These are phyloP conservation scores for Xiphophorus hellerii DNA, from an alignment of 2,113 vertebrate species.

Conservation along the genomic window DNA sequence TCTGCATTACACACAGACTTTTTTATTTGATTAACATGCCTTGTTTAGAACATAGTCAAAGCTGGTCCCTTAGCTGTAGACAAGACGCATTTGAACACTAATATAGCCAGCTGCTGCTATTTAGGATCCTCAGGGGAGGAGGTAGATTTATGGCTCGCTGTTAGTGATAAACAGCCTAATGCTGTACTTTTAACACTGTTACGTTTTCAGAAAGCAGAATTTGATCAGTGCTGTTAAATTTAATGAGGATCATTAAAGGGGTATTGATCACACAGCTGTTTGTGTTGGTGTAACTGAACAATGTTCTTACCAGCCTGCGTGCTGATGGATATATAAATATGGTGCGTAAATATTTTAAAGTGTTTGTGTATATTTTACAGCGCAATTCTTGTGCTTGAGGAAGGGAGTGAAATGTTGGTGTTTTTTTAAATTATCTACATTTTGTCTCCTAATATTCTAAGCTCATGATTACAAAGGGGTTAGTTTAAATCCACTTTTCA, in stretches of 20 bases:
- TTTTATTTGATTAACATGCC: slow-evolving; percentile 73
- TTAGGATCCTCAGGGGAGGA: slow-evolving; percentile 57
- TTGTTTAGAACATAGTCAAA: slow-evolving; percentile 60
- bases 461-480: not conserved
- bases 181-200: slow-evolving; percentile 29
- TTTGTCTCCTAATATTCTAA: not conserved
- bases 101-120: slow-evolving; percentile 56
- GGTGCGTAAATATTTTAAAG: not conserved
- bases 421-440: not conserved
- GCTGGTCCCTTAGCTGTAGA: slow-evolving; percentile 62
- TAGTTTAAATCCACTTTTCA: not conserved
- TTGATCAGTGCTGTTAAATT: slow-evolving; percentile 27
- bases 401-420: not conserved
- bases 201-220: slow-evolving; percentile 27
- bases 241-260: slow-evolving; percentile 27
- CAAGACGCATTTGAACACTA: slow-evolving; percentile 55
- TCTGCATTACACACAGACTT: slow-evolving; percentile 59
- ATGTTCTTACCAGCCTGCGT: not conserved
- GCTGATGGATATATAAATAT: not conserved
- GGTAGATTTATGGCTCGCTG: slow-evolving; percentile 39
- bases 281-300: not conserved
- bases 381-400: not conserved
- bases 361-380: not conserved
- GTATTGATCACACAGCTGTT: slow-evolving; percentile 20
- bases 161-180: slow-evolving; percentile 41